These are phyloP conservation scores for Leptinotarsa haldemani DNA, from an alignment of 2,888 invertebrate genomes.

Conservation along the genomic window DNA sequence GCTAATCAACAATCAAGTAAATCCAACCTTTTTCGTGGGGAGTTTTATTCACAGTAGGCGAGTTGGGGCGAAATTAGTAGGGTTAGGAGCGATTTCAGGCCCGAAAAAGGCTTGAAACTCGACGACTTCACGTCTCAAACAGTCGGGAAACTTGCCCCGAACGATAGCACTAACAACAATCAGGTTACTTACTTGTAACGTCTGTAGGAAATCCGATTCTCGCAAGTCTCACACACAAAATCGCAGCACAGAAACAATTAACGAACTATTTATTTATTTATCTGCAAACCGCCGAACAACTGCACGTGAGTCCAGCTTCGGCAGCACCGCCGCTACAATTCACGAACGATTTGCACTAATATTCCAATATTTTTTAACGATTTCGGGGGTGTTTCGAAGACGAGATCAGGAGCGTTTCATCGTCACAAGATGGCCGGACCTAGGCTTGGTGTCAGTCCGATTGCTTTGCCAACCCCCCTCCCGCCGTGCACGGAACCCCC, in stretches of 20 bases:
- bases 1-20: neutral
- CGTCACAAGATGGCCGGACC: conserved; percentile 68
- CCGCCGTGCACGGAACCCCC: conserved; percentile 66
- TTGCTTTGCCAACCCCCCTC: conserved; percentile 64
- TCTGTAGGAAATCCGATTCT: conserved; percentile 20
- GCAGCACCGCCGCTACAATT: conserved; percentile 53
- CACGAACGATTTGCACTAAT: conserved; percentile 55
- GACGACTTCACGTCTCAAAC: neutral
- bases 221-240: conserved; percentile 58
- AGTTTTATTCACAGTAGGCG: neutral
- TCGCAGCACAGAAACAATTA: conserved; percentile 61
- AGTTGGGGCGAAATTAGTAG: neutral
- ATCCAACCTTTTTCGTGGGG: neutral
- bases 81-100: neutral
- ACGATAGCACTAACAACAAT: neutral
- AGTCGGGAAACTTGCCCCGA: neutral
- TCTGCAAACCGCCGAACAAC: conserved; percentile 50
- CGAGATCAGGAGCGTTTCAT: conserved; percentile 61
- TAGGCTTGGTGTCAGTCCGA: conserved; percentile 64
- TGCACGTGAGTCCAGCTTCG: conserved; percentile 61
- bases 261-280: conserved; percentile 31
- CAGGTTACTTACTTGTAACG: conserved; percentile 10
- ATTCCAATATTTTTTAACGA: conserved; percentile 50
- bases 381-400: conserved; percentile 62
- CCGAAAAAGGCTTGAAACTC: neutral